A percentile compares a stretch with the other conserved stretches of the same genome.
These are phyloP conservation scores for Myotis findleyi DNA, from an alignment of 2,797 vertebrate genomes.

Conservation along the genomic window DNA sequence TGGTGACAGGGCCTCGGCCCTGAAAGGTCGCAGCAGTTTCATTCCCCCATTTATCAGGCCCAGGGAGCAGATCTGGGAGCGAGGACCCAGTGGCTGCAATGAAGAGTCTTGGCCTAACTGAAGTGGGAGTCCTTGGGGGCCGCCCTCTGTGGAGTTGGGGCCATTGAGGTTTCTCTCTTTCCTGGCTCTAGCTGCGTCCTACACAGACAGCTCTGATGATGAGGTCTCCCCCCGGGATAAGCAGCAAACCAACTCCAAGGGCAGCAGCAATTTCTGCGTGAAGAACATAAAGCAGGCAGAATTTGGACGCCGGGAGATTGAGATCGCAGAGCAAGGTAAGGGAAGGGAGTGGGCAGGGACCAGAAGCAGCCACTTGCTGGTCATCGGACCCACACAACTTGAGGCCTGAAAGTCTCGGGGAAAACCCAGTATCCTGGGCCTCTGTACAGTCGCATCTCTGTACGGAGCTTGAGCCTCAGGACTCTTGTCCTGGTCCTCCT, in stretches of 20 bases:
- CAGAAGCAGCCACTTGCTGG: not conserved
- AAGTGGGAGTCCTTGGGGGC: not conserved
- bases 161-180: conserved; percentile 66
- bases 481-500: not conserved
- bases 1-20: not conserved
- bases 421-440: not conserved
- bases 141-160: not conserved
- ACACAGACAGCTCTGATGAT: conserved; percentile 99
- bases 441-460: not conserved
- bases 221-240: conserved; percentile 98
- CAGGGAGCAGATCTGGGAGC: not conserved
- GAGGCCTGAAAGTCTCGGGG: not conserved
- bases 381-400: not conserved
- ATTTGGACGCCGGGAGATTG: conserved; percentile 97
- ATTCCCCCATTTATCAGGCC: not conserved
- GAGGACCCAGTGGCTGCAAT: not conserved
- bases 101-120: not conserved
- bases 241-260: conserved; percentile 96
- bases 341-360: not conserved
- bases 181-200: conserved; percentile 93
- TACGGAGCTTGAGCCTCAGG: not conserved
- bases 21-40: not conserved
- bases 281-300: conserved; percentile 99
- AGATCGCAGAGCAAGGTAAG: conserved; percentile 98
- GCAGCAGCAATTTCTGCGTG: conserved; percentile 98